Evolutionary conservation across 2,888 invertebrate genomes (phyloP).

Genomic region (Idaea aversata): DNA sequence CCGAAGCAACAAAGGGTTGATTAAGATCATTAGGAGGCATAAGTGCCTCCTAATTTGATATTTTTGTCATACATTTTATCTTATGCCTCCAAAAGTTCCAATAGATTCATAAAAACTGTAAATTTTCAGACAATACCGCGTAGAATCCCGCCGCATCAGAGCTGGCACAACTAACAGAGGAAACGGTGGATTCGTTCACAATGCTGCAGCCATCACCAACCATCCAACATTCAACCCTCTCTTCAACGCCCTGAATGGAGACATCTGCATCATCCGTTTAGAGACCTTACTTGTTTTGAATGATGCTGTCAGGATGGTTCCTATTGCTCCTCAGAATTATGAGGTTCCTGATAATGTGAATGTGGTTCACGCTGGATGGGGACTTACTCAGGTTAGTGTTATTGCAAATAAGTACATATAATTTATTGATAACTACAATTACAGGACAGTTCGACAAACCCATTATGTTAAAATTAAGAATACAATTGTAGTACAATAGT

Average conservation of each 20-base stretch:
- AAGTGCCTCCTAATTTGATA: no score
- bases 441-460: no score
- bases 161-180: conserved; percentile 50
- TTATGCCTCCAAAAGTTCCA: no score
- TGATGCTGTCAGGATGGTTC: conserved; percentile 9
- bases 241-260: conserved; percentile 29
- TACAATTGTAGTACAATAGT: no score
- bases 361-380: conserved; percentile 34
- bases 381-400: conserved; percentile 9
- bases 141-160: conserved; percentile 43
- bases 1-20: no score
- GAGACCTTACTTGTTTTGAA: conserved; percentile 10
- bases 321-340: conserved; percentile 20
- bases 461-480: no score
- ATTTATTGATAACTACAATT: no score
- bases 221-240: conserved; percentile 33
- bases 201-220: conserved; percentile 26
- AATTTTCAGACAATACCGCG: conserved; percentile 16
- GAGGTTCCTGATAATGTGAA: conserved; percentile 19
- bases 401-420: no score
- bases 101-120: no score
- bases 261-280: conserved; percentile 47
- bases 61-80: no score
- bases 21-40: no score
- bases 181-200: conserved; percentile 39